Evolutionary conservation across 2,113 vertebrate genomes (phyloP).

Genomic region (Philantomba maxwellii): DNA sequence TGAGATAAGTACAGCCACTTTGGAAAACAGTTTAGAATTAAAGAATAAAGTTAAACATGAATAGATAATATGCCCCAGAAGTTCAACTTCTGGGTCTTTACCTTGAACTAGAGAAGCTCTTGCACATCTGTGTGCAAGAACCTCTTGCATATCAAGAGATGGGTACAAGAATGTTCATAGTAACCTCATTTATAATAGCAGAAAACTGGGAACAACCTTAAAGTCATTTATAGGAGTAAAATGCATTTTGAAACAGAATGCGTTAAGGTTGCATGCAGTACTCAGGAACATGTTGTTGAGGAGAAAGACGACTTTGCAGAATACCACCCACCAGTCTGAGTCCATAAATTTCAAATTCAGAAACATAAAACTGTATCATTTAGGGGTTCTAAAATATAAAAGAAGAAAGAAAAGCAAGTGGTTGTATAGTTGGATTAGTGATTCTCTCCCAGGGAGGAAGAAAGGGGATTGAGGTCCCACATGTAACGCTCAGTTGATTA

Average conservation of each 20-base stretch:
- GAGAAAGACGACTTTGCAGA: neutral
- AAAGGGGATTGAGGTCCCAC: neutral
- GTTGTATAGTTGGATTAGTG: neutral
- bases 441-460: neutral
- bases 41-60: neutral
- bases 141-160: neutral
- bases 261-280: neutral
- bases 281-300: neutral
- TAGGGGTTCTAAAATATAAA: neutral
- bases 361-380: neutral
- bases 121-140: neutral
- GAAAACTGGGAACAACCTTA: neutral
- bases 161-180: neutral
- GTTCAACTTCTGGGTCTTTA: neutral
- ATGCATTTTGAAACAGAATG: neutral
- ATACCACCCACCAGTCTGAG: neutral
- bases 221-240: neutral
- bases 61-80: neutral
- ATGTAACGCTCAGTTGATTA: neutral
- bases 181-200: neutral
- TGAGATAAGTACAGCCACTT: neutral
- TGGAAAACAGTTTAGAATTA: neutral
- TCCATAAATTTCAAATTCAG: neutral
- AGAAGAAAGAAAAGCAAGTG: neutral
- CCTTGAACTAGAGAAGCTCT: neutral